phyloP scores from a whole-genome alignment of 2,113 vertebrate genomes.

The Cavia porcellus region DNA sequence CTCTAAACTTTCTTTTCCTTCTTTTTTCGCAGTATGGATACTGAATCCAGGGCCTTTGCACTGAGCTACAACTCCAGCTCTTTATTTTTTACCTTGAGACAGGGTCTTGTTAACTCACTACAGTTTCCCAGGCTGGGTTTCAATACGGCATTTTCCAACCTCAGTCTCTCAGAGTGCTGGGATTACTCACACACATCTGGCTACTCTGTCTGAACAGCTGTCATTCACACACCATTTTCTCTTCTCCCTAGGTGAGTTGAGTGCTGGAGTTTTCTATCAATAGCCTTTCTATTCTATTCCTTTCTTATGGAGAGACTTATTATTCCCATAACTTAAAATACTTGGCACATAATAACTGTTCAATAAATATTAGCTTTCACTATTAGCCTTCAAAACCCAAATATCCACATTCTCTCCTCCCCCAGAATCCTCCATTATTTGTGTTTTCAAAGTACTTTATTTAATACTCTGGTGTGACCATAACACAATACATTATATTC shows the following conservation, averaged over 20 bases:
- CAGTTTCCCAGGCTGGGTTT: not conserved
- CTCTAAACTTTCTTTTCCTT: not conserved
- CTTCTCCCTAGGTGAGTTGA: not conserved
- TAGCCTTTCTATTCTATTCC: not conserved
- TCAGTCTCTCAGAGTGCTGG: not conserved
- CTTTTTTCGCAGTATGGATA: not conserved
- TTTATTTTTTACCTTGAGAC: not conserved
- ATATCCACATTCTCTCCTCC: not conserved
- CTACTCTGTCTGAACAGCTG: not conserved
- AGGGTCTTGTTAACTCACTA: not conserved
- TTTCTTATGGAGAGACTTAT: not conserved
- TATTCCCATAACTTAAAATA: conserved; percentile 10
- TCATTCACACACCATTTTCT: not conserved
- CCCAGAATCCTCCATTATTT: not conserved
- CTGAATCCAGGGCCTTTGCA: not conserved
- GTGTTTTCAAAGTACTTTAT: not conserved
- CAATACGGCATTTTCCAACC: not conserved
- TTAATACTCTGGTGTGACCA: not conserved
- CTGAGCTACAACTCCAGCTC: not conserved
- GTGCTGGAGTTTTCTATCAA: not conserved
- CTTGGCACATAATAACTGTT: not conserved
- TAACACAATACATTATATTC: not conserved
- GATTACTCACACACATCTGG: not conserved
- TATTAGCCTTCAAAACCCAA: conserved; percentile 47
- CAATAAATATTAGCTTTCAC: not conserved